Conservation (phyloP, 2,888 invertebrate genomes). For the Heliconius sara region DNA sequence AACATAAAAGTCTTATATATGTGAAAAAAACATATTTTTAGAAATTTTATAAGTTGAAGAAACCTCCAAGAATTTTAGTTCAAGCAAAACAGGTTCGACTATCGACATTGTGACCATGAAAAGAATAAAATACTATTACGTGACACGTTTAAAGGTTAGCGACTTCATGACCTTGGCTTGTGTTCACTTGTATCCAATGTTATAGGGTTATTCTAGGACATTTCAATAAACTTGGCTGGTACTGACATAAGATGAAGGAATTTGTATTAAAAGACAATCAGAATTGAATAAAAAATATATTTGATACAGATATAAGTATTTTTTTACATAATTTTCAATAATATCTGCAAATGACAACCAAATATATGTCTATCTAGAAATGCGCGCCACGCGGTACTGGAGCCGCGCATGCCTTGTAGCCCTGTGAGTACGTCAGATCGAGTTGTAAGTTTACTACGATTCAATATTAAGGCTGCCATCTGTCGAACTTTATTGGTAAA, state of each 20-base stretch:
- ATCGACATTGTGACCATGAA: neutral
- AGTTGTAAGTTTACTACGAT: slow-evolving; percentile 21
- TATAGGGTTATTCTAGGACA: neutral
- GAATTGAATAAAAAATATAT: neutral
- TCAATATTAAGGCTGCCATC: slow-evolving; percentile 11
- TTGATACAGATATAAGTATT: neutral
- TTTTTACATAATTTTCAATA: neutral
- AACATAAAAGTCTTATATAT: neutral
- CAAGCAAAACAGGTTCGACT: neutral
- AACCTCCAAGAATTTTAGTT: neutral
- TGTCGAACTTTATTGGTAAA: slow-evolving; percentile 9
- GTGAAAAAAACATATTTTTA: neutral
- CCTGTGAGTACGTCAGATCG: neutral
- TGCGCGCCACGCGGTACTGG: slow-evolving; percentile 16
- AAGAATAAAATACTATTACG: slow-evolving; percentile 7
- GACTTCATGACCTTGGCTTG: slow-evolving; percentile 18
- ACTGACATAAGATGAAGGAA: neutral
- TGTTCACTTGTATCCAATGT: slow-evolving; percentile 6
- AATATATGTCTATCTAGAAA: slow-evolving; percentile 18
- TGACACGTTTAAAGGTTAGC: slow-evolving; percentile 15
- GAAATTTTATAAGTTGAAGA: neutral
- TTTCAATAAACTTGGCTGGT: neutral
- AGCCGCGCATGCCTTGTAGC: slow-evolving; percentile 24
- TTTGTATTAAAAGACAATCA: neutral
- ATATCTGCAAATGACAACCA: neutral